A percentile compares a stretch with the other conserved stretches of the same genome.
These are phyloP conservation scores for Theristus sp. DNA, from an alignment of 2,888 invertebrate genomes.

Conservation along the genomic window DNA sequence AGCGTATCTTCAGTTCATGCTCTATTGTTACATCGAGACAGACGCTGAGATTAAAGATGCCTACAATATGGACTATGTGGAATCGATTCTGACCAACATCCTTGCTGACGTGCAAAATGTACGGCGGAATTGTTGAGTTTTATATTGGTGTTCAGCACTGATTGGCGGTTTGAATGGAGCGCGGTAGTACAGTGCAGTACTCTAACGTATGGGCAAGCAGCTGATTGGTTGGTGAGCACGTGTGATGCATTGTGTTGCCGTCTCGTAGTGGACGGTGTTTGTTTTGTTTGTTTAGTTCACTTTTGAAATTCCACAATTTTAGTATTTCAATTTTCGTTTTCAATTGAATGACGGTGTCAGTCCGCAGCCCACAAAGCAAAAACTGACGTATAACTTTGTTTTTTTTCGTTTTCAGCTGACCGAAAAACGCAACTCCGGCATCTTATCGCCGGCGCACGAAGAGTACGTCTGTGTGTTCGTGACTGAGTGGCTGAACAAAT, in stretches of 20 bases:
- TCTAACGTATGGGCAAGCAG: too few species aligned
- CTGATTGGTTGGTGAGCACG: too few species aligned
- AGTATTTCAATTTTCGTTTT: not conserved
- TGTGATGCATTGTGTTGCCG: not conserved
- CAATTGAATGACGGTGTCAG: not conserved
- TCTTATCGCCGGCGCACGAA: constrained; percentile 7
- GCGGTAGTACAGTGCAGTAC: too few species aligned
- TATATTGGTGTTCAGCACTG: not conserved
- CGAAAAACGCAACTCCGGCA: not conserved
- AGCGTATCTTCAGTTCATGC: constrained; percentile 90
- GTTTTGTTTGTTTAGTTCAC: not conserved
- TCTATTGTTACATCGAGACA: constrained; percentile 98
- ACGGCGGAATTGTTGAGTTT: not conserved
- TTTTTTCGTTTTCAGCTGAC: not conserved
- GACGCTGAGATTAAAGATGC: constrained; percentile 99
- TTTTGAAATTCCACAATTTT: not conserved
- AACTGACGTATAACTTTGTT: too few species aligned
- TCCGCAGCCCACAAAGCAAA: too few species aligned
- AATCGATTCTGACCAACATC: constrained; percentile 77
- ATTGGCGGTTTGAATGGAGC: too few species aligned
- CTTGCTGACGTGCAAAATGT: constrained; percentile 32
- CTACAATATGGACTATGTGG: constrained; percentile 92
- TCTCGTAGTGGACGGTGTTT: not conserved
- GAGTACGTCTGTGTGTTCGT: constrained; percentile 24
- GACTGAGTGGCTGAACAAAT: constrained; percentile 22